Conservation (phyloP, 2,797 vertebrate species). For the Mus minutoides region DNA sequence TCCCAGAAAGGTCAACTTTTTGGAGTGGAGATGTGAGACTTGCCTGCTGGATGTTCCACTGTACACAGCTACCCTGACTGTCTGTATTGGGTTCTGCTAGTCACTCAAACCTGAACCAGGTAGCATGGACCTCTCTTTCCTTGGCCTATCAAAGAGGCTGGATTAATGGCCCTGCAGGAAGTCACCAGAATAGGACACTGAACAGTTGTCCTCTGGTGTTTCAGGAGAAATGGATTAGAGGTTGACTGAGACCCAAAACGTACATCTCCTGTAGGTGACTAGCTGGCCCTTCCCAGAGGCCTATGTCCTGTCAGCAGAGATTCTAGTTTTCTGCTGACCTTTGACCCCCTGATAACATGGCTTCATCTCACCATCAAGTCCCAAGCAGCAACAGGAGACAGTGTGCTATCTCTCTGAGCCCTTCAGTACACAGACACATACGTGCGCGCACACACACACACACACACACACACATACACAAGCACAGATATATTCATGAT, state of each 20-base stretch:
- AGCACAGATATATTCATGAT: neutral
- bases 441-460: neutral
- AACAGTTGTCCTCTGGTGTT: neutral
- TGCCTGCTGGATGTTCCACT: neutral
- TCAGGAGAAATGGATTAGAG: neutral
- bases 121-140: too few relatives aligned
- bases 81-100: neutral
- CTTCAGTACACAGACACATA: neutral
- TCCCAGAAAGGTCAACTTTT: neutral
- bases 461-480: neutral
- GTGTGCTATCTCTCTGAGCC: rapidly evolving
- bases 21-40: neutral
- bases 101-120: neutral
- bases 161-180: neutral
- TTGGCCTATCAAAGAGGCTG: neutral
- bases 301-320: rapidly evolving
- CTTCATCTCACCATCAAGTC: neutral
- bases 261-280: neutral
- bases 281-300: neutral
- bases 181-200: neutral
- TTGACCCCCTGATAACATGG: neutral
- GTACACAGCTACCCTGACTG: neutral
- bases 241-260: neutral
- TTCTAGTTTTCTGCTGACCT: neutral
- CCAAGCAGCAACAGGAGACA: neutral